Evolutionary conservation across 2,797 vertebrate species (phyloP), one percentile per base, ranked within the genome.

Genomic region (Sylvia borin): DNA sequence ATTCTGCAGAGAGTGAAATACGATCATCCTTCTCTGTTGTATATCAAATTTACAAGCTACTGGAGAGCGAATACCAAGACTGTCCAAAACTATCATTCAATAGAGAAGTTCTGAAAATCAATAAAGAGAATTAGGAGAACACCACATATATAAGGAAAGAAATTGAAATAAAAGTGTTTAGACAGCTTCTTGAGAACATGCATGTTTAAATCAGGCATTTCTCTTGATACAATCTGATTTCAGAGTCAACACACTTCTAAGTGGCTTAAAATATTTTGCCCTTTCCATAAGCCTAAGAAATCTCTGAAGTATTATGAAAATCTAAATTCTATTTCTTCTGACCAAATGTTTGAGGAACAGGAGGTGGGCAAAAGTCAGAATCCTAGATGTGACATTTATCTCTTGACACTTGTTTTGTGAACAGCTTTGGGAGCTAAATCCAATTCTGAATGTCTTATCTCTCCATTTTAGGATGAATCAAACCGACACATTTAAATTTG

Each of bases 341-440:
- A 94, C 72, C 75, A 93, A 90, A 83, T 95, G 38, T 91, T 88
- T 92, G 65, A 88, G 38, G 42, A 96, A 80, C 61, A 85, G 57
- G 54, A 91, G n/a, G 38, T 77, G n/a, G 34, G 65, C 45, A 92
- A 83, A 92, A 94, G 85, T 91, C 61, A 91, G 50, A 95, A 91
- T 74, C 75, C 75, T 76, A 80, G 26, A 71, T n/a, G 34, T 80
- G 87, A 75, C 61, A 71, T 93, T 92, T 93, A 79, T 92, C 53
- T 92, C 75, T 71, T 85, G 64, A 94, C 64, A 47, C 67, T 70
- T 89, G 36, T 55, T 94, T 92, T 87, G 36, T 79, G 60, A 94
- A 91, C 1, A 10, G 40, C 38, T 92, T 82, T 55, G 53, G 24
- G 75, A 87, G 42, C 1, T 68, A 93, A 89, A 91, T 91, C 16